Base-by-base conservation (phyloP, 92 coral and sea anemone genomes). In the Heteractis magnifica region DNA sequence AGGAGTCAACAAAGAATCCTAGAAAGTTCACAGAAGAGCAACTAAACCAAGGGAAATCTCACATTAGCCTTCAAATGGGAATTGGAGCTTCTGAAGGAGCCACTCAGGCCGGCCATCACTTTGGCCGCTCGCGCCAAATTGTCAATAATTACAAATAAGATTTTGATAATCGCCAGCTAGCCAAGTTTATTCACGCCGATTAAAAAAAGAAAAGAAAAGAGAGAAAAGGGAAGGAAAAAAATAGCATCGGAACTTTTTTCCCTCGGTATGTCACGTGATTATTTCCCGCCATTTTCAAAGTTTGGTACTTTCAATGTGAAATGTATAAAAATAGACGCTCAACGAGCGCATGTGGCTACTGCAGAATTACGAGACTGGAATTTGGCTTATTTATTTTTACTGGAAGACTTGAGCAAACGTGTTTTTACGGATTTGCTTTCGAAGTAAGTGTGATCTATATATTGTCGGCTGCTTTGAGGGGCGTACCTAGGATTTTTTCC, bases 61-160 rank as follows among this genome's bases (percentile, higher is more conserved):
- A 91, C 19, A 88, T 95, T 51, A 92, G 96, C 65, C 87, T 92
- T 21, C 98, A 95, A 82, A 90, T 90, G 93, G 97, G 98, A 0
- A 60, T 77, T 10, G 71, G 80, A 51, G 62, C 97, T 13, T 85
- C 86, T 59, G 90, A 88, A 65, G 92, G 88, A 14, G 98, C 98
- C 49, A 88, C 90, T 3, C 92, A 89, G 56, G 62, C 94, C 9
- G 98, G 98, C 3, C 90, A 90, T 15, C 92, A 91, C 85, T 83
- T 58, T 83, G 97, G 97, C 7, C 94, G 90, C 34, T 79, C 94
- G 10, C 77, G 97, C 72, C 97, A 92, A 83, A 84, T 92, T n/a
- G 86, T 62, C 34, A 52, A 80, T 41, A 84, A 79, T 4, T 88
- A 88, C 76, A 92, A 92, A 56, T 92, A 81, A 72, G 49, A 6